Conservation (phyloP, 1,140 invertebrate species). For the Hirudo medicinalis region DNA sequence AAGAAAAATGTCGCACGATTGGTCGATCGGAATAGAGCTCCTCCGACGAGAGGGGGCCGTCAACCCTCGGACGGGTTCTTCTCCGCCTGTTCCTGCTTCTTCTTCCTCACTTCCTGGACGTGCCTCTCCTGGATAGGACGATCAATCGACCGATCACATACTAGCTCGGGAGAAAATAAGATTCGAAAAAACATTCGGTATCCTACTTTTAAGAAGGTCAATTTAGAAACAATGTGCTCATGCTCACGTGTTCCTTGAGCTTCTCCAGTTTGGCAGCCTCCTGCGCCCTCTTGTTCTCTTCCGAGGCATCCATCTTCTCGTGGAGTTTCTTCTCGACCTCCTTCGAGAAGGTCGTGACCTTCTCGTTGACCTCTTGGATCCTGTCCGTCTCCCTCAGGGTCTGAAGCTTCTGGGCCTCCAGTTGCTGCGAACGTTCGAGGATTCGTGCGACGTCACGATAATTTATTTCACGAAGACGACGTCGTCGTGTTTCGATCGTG, state of each 20-base stretch:
- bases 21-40: no score
- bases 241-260: conserved; percentile 61
- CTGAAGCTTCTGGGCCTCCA: conserved; percentile 60
- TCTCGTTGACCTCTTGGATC: conserved; percentile 72
- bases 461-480: no score
- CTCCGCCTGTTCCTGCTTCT: not conserved
- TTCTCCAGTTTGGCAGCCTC: conserved; percentile 72
- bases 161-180: no score
- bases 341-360: conserved; percentile 65
- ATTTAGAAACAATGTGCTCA: not conserved
- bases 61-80: not conserved
- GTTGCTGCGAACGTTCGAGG: not conserved
- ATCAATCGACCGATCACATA: no score
- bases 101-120: conserved; percentile 4
- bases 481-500: not conserved
- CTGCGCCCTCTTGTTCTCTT: conserved; percentile 72
- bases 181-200: no score
- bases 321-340: conserved; percentile 71
- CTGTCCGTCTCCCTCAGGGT: conserved; percentile 63
- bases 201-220: no score
- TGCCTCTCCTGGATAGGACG: conserved; percentile 18
- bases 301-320: conserved; percentile 72
- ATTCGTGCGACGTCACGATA: no score
- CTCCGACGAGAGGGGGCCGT: no score
- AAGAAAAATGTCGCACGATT: no score